Evolutionary conservation across 2,113 vertebrate species (phyloP), one percentile per base, ranked within the genome.

Genomic region (Pterocles orientalis): DNA sequence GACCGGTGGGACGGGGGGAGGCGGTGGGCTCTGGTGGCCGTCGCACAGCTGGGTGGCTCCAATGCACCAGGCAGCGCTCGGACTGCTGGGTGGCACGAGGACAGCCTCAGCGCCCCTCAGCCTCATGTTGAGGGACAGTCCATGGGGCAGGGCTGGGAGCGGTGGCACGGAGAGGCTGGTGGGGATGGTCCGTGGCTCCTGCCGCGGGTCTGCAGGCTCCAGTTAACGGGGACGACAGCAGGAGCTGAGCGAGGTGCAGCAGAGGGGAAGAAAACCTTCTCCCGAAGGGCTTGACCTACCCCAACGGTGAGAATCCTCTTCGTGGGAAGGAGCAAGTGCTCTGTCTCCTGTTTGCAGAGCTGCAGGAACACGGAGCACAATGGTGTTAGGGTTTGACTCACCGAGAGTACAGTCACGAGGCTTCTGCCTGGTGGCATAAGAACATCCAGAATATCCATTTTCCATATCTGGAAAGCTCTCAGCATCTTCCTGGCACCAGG

Each of bases 21-120:
- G 33, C 53, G 50, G 12, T 25, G 50, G 45, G 4, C 56, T 62
- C 79, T 0, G 4, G 62, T 34, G 90, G 60, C 47, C 18, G 1
- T 31, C 18, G 33, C 41, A 28, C 28, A n/a, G 23, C 43, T 45
- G 25, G 13, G 31, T 56, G 61, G 48, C 43, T 51, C 7, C 14
- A 11, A 19, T 0, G 1, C 3, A 3, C 39, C 36, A 41, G 25
- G 61, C 77, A 64, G 36, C 14, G 2, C 21, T 29, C 0, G 4
- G 13, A 33, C 21, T 62, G 75, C 17, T 41, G 34, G n/a, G 48
- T 50, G 54, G 36, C 39, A 31, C 0, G 5, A 51, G 57, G 50
- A 28, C 17, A 26, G 12, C 33, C 6, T 3, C 43, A 45, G 56
- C 36, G 28, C 16, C 28, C 25, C 9, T 23, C 29, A 7, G 16